Evolutionary conservation across 2,797 vertebrate species (phyloP).

Genomic region (Poeciliopsis gracilis): DNA sequence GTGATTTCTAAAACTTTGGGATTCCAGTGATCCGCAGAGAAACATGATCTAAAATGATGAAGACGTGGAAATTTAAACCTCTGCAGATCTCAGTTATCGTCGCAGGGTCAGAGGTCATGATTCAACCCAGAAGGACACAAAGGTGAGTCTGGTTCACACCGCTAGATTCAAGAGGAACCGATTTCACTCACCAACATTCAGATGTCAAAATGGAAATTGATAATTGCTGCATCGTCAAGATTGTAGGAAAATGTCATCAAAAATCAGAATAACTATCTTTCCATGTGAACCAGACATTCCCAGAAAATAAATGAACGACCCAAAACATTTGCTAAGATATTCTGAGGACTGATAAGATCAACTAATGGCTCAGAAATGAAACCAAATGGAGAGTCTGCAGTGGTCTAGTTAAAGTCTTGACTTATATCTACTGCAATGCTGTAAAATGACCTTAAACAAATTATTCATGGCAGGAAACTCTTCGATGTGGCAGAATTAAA

Average conservation of each 20-base stretch:
- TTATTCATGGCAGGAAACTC: neutral
- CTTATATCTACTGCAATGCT: neutral
- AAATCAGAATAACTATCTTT: no score
- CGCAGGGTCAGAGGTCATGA: neutral
- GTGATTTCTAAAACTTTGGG: neutral
- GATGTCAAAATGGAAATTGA: neutral
- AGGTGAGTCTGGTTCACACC: neutral
- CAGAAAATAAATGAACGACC: neutral
- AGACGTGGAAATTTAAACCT: neutral
- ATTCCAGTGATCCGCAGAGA: neutral
- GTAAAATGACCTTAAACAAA: neutral
- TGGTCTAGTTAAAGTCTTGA: neutral
- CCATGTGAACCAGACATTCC: neutral
- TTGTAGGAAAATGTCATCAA: no score
- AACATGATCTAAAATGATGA: neutral
- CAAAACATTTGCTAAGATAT: neutral
- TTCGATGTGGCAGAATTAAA: neutral
- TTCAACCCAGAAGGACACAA: neutral
- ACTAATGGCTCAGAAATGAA: neutral
- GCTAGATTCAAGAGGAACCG: neutral
- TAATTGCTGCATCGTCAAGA: neutral
- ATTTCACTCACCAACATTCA: neutral
- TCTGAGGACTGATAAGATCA: neutral
- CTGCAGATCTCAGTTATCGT: neutral
- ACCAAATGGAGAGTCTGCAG: neutral